Base-by-base conservation (phyloP, 1,140 invertebrate genomes). In the Caenorhabditis remanei region DNA sequence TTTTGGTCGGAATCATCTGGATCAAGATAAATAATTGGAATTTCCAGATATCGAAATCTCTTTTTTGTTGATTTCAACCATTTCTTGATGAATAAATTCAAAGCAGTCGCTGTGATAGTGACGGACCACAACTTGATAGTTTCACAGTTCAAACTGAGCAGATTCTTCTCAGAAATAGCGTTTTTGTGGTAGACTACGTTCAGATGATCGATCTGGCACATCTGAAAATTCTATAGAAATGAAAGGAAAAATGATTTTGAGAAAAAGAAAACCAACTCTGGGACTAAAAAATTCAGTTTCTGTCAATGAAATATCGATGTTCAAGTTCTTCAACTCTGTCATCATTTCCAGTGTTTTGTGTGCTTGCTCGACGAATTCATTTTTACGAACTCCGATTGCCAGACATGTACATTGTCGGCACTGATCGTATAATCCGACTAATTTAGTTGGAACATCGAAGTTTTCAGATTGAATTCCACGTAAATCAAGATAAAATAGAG, bases 81-180 rank as follows among this genome's bases (percentile, higher is more conserved):
- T 8, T 71, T 71, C n/a, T 46, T 71, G 65, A 71, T 71, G 41
- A 71, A 71, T n/a, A 16, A 11, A 19, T 71, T 71, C 65, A 71
- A n/a, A 71, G 65, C 21, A 19, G 13, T 43, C 4, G 65, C 40
- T 43, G 21, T 13, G 14, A 46, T 46, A 4, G 65, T 71, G 13
- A 46, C 65, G 9, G 65, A 43, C 65, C 65, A 71, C 5, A 71
- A n/a, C 46, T 71, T 71, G 65, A 71, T 71, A 1, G 65, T 71
- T 19, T 43, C 9, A 19, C 65, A 71, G 8, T 71, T 19, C 16
- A 71, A 46, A 8, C 65, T 71, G 13, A 71, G 40, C 2, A 71
- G 9, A 46, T 71, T 43, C 1, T 13, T 46, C 19, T 43, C 41
- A 2, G 65, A 71, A 19, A 71, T 43, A 16, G 8, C 0, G 14